Conservation (phyloP, 2,113 vertebrate genomes). For the Nerophis ophidion region DNA sequence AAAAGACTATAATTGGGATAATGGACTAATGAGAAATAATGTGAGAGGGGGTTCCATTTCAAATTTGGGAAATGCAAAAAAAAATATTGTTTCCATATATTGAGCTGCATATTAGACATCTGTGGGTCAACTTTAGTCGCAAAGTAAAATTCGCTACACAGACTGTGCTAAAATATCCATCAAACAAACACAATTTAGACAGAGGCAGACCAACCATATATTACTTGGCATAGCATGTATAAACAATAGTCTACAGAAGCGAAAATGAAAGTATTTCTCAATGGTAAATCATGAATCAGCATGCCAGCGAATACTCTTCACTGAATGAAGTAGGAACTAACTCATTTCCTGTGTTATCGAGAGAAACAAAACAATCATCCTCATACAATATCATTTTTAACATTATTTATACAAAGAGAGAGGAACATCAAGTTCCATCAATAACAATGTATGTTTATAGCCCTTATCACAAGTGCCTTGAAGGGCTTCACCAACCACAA, state of each 20-base stretch:
- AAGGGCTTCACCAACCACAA: too few species aligned
- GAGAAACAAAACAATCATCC: too few species aligned
- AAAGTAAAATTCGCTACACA: conserved; percentile 26
- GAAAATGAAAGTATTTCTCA: conserved; percentile 2
- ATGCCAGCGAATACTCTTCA: conserved; percentile 10
- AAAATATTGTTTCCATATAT: conserved; percentile 19
- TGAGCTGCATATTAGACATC: conserved; percentile 5
- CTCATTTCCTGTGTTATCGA: background rate
- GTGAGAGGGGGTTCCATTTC: background rate
- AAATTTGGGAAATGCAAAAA: background rate
- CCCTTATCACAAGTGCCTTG: too few species aligned
- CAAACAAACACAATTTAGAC: conserved; percentile 30
- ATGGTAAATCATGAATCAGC: conserved; percentile 14
- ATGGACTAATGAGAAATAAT: too few species aligned
- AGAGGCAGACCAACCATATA: background rate
- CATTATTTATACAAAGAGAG: too few species aligned
- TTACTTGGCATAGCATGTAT: conserved; percentile 11
- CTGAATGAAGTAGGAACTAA: background rate
- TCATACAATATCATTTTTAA: too few species aligned
- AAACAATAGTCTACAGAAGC: conserved; percentile 28
- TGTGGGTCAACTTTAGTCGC: conserved; percentile 19
- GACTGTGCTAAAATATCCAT: conserved; percentile 37
- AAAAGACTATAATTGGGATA: background rate
- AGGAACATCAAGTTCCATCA: too few species aligned
- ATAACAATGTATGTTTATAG: too few species aligned